Evolutionary conservation across 2,888 invertebrate species (phyloP), one percentile per base, ranked within the genome.

Genomic region (Amphipoea oculea): DNA sequence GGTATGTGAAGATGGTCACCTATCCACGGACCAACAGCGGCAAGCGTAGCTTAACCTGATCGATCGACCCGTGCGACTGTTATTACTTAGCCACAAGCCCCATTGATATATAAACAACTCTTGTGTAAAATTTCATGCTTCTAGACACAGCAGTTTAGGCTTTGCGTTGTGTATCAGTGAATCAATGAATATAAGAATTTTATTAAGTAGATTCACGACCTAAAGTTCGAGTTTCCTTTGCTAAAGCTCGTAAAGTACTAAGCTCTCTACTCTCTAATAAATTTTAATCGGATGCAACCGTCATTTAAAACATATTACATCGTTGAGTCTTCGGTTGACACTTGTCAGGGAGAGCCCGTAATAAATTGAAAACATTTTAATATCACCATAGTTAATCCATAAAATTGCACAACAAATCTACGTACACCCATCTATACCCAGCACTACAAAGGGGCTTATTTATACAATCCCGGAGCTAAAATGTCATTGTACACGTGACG

Each of bases 361-460:
- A 40, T 66, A 20, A 66, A 51, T 65, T 54, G 23, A 68, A 82
- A 42, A n/a, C 23, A 23, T 65, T 42, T 29, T 17, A 70, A 77
- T 60, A 48, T 51, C 42, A 14, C 45, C 20, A 62, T 42, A 57
- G 20, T n/a, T 29, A 45, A 70, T 81, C 57, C 42, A 20, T n/a
- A 51, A 73, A 62, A 66, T 42, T 63, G 70, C 23, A n/a, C n/a
- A 75, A 51, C 42, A 75, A 73, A 60, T 54, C 23, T 42, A 83
- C 65, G 45, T 11, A 78, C 74, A 70, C 77, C 70, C 75, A 70
- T 83, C 71, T 62, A 63, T 77, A 72, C 73, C 72, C 71, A 82
- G 29, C 45, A 78, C 70, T 54, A 87, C 89, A 89, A 90, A 87
- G 78, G 74, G 82, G 70, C 48, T 87, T 84, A 85, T 84, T 81